Conservation (phyloP, 1,140 invertebrate species). For the Portunus trituberculatus region DNA sequence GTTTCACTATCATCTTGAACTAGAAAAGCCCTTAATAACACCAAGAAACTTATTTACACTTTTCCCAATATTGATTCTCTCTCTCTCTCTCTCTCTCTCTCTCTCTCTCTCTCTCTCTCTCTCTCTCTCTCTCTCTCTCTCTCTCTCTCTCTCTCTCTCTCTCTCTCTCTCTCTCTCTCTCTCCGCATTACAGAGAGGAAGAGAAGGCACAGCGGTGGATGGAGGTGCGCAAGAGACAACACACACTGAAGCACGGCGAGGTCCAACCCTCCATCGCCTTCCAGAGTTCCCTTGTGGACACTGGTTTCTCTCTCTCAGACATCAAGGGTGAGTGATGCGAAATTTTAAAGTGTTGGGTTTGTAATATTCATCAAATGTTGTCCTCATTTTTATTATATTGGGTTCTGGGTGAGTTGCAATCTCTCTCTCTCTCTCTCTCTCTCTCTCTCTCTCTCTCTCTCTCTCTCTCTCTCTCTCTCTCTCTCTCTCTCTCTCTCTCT, state of each 20-base stretch:
- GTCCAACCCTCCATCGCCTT: conserved; percentile 72
- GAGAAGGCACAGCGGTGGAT: conserved; percentile 93
- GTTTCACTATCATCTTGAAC: no score
- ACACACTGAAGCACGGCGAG: conserved; percentile 87
- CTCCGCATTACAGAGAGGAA: conserved; percentile 84
- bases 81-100: no score
- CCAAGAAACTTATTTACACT: no score
- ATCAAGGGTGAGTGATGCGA: conserved; percentile 89
- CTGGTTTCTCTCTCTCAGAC: conserved; percentile 95
- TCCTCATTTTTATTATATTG: no score
- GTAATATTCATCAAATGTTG: no score
- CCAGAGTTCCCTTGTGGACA: conserved; percentile 93
- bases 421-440: background rate
- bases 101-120: no score
- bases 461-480: background rate
- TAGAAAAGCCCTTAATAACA: no score
- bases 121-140: no score
- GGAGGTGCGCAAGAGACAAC: conserved; percentile 92
- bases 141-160: no score
- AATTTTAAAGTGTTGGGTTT: no score
- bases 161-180: background rate
- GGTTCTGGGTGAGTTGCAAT: no score
- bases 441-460: background rate
- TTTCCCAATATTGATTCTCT: no score
- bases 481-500: conserved; percentile 36